phyloP scores from a whole-genome alignment of 2,797 vertebrate species.

The Poecilia velifera region DNA sequence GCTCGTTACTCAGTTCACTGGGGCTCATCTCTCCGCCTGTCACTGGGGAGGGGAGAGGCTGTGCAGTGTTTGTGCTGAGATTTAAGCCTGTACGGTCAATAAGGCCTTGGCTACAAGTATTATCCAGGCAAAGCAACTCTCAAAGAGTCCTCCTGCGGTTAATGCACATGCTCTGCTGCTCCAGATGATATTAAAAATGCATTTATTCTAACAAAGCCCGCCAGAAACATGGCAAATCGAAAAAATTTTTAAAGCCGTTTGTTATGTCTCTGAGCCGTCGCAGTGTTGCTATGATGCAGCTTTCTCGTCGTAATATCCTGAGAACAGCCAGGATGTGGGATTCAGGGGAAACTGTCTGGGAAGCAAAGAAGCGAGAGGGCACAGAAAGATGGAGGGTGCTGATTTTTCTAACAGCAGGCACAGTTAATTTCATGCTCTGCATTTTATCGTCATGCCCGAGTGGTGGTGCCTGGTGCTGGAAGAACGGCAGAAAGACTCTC shows the following conservation, averaged over 20 bases:
- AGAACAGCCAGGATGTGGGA: constrained; percentile 25
- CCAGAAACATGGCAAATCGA: constrained; percentile 28
- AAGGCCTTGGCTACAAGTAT: constrained; percentile 29
- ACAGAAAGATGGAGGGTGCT: constrained; percentile 23
- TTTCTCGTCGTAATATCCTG: constrained; percentile 27
- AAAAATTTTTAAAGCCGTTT: constrained; percentile 14
- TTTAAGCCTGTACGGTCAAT: constrained; percentile 41
- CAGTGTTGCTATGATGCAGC: constrained; percentile 22
- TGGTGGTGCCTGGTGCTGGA: constrained; percentile 56
- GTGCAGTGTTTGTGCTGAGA: constrained; percentile 38
- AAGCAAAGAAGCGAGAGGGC: constrained; percentile 4
- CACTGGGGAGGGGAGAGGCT: constrained; percentile 27
- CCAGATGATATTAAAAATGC: constrained; percentile 25
- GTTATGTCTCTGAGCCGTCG: constrained; percentile 26
- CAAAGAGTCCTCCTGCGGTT: constrained; percentile 30
- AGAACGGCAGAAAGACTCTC: constrained; percentile 22
- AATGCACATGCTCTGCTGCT: constrained; percentile 13
- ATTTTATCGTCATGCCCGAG: constrained; percentile 74
- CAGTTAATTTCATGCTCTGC: constrained; percentile 80
- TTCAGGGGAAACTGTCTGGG: constrained; percentile 46
- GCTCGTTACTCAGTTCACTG: constrained; percentile 73
- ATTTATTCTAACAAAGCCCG: constrained; percentile 45
- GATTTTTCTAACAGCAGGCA: constrained; percentile 64
- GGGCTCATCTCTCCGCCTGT: constrained; percentile 54
- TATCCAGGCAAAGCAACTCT: constrained; percentile 28